phyloP scores from a whole-genome alignment of 2,888 invertebrate genomes.

The Lasioglossum calceatum region DNA sequence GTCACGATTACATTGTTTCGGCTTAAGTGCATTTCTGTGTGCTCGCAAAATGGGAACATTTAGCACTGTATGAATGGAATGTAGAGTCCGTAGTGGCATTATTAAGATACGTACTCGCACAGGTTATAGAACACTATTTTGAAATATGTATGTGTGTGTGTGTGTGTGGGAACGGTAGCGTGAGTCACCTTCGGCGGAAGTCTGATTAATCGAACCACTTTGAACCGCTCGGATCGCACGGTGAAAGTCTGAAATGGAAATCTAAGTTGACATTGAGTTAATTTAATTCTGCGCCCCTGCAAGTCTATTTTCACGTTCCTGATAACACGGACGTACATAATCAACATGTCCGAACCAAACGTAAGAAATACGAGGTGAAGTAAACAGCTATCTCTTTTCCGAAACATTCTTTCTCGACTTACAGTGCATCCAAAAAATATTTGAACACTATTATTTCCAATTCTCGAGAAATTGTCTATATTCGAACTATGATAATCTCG shows the following conservation, averaged over 20 bases:
- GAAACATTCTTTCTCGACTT: background rate
- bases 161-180: background rate
- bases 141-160: background rate
- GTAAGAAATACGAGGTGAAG: background rate
- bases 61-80: background rate
- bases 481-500: background rate
- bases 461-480: no score
- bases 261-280: background rate
- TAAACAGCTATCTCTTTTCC: background rate
- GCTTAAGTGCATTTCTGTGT: background rate
- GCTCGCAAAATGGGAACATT: background rate
- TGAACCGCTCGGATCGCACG: background rate
- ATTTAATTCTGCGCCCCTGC: background rate
- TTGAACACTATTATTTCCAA: background rate
- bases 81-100: background rate
- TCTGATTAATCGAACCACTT: background rate
- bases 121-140: background rate
- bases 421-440: background rate
- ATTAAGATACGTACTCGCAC: background rate
- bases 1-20: background rate
- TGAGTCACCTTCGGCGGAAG: constrained; percentile 10
- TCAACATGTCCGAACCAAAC: background rate
- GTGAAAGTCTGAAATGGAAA: constrained; percentile 26
- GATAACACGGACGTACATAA: background rate
- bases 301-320: background rate